These are phyloP conservation scores for Megaceryle alcyon DNA, from an alignment of 2,797 vertebrate genomes.

Conservation along the genomic window DNA sequence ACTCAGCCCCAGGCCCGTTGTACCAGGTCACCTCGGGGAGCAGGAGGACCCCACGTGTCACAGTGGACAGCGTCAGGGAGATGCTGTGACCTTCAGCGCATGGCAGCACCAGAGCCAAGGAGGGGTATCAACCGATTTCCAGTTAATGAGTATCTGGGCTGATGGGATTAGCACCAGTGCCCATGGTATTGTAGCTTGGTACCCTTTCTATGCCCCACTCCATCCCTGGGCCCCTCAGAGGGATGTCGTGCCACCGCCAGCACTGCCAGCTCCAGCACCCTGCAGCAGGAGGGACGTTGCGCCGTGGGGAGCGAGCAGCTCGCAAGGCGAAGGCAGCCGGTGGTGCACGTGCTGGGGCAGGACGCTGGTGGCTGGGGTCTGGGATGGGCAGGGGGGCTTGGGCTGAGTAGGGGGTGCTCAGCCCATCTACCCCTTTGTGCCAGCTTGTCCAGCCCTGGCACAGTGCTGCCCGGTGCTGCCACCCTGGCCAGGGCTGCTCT, in stretches of 20 bases:
- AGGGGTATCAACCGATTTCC: background rate
- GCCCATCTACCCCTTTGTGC: background rate
- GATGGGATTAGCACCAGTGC: background rate
- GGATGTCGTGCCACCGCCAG: accelerated
- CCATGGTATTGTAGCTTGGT: background rate
- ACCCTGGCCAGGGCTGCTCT: too few species aligned
- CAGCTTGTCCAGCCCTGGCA: background rate
- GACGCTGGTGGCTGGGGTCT: accelerated
- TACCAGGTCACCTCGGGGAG: background rate
- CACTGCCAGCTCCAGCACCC: background rate
- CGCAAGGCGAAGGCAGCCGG: accelerated
- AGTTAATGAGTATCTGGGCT: background rate
- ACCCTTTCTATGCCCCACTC: accelerated
- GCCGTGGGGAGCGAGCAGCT: accelerated
- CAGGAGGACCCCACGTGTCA: background rate
- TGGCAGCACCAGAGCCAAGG: background rate
- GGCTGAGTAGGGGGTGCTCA: accelerated
- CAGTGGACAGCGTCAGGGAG: accelerated
- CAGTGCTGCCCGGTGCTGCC: accelerated
- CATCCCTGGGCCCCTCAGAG: accelerated
- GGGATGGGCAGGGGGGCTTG: background rate
- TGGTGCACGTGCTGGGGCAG: accelerated
- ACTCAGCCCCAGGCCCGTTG: accelerated
- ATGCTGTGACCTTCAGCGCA: background rate
- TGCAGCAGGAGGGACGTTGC: accelerated